phyloP scores from a whole-genome alignment of 2,797 vertebrate species.

The Galaxias olidus region DNA sequence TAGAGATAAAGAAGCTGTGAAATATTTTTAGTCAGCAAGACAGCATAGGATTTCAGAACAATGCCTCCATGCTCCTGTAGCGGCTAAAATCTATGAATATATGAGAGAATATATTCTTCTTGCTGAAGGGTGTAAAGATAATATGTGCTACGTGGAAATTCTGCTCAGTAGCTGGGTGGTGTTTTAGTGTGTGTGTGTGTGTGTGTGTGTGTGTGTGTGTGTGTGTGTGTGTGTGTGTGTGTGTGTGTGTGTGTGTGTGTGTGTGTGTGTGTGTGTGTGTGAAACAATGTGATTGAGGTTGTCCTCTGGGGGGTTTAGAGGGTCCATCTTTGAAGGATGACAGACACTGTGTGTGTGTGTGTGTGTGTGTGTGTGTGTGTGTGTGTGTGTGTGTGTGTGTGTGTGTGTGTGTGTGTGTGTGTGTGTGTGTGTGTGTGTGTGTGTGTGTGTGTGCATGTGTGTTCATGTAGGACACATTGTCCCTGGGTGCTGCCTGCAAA shows the following conservation, averaged over 20 bases:
- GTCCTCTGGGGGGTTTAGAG: not conserved
- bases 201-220: not conserved
- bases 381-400: not conserved
- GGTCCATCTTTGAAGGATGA: not conserved
- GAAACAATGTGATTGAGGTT: not conserved
- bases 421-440: not conserved
- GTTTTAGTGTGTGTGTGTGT: not conserved
- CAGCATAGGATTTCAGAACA: too few species aligned
- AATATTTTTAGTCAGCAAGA: too few species aligned
- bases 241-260: not conserved
- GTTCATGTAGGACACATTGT: conserved; percentile 13
- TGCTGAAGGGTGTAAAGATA: too few species aligned
- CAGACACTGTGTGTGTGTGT: not conserved
- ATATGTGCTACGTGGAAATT: too few species aligned
- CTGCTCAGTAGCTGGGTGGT: too few species aligned
- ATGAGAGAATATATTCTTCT: too few species aligned
- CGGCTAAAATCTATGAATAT: too few species aligned
- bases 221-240: not conserved
- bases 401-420: too few species aligned
- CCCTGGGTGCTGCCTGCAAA: conserved; percentile 43
- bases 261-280: not conserved
- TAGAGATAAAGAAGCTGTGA: too few species aligned
- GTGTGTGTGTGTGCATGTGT: not conserved
- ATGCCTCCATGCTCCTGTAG: too few species aligned
- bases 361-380: not conserved